A percentile compares a stretch with the other conserved stretches of the same genome.
Conservation (phyloP, 2,797 vertebrate species). For the Poecilia gillii region DNA sequence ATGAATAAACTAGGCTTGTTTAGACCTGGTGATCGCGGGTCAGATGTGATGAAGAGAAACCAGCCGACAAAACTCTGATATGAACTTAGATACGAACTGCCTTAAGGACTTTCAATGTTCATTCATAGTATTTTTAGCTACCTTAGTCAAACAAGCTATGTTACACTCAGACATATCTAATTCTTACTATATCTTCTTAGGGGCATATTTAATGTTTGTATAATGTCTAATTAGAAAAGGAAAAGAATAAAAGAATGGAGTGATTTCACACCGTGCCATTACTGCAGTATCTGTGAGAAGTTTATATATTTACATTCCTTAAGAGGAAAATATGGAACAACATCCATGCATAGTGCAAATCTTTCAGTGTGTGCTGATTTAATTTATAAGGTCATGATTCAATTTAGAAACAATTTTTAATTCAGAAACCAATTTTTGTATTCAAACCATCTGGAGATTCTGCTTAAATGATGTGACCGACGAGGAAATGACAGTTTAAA, state of each 20-base stretch:
- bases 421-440: too few relatives aligned
- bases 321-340: background rate
- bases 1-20: background rate
- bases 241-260: background rate
- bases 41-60: background rate
- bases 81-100: background rate
- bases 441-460: too few relatives aligned
- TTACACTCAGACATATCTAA: background rate
- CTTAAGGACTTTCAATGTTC: background rate
- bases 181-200: background rate
- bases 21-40: background rate
- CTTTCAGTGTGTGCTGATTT: too few relatives aligned
- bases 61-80: background rate
- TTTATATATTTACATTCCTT: background rate
- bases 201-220: background rate
- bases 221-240: background rate
- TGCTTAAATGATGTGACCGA: too few relatives aligned
- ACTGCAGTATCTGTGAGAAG: background rate
- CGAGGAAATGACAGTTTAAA: too few relatives aligned
- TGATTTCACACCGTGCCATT: background rate
- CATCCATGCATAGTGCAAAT: background rate
- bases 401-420: too few relatives aligned
- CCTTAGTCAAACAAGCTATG: background rate
- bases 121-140: background rate
- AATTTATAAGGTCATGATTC: too few relatives aligned